Evolutionary conservation across 2,888 invertebrate species (phyloP), one percentile per base, ranked within the genome.

Genomic region (Cheilosia scutellata): DNA sequence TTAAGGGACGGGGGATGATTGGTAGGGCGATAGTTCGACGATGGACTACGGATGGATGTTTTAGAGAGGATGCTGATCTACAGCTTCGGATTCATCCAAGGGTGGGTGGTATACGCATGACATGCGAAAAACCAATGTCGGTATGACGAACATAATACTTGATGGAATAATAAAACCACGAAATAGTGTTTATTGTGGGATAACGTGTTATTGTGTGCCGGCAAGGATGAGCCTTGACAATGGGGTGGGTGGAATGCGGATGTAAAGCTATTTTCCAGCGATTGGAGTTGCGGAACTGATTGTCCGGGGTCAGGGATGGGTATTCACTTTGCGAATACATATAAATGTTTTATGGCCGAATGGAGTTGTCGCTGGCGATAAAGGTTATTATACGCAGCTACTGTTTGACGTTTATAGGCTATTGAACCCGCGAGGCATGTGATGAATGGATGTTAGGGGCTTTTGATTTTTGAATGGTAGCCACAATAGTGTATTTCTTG

Each of bases 101-200:
- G 6, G 6, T n/a, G 25, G 42, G 13, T 49, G 31, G 31, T 49
- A 16, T 5, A 9, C 33, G 57, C 44, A 66, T 65, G 55, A 33
- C 55, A 47, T 57, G 49, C 16, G 60, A 44, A 47, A 55, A 53
- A 47, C 77, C 53, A 29, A 9, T 63, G 9, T 33, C 9, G 37
- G 9, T 49, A 25, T 11, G 55, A 42, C 44, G 37, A 37, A 75
- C 44, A 47, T 20, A 2, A 37, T 11, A 29, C 47, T 75, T 33
- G 74, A 65, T 76, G 66, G 66, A 66, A 51, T 75, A 76, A 68
- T 58, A 76, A 76, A 76, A 60, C n/a, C n/a, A 9, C 44, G 60
- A 60, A 60, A 66, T 68, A 60, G 49, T 76, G 76, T 76, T 76
- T 68, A 76, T 76, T 60, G 76, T 51, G 11, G 51, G 51, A 68